Evolutionary conservation across 2,888 invertebrate genomes (phyloP).

Genomic region (Caenorhabditis sinica): DNA sequence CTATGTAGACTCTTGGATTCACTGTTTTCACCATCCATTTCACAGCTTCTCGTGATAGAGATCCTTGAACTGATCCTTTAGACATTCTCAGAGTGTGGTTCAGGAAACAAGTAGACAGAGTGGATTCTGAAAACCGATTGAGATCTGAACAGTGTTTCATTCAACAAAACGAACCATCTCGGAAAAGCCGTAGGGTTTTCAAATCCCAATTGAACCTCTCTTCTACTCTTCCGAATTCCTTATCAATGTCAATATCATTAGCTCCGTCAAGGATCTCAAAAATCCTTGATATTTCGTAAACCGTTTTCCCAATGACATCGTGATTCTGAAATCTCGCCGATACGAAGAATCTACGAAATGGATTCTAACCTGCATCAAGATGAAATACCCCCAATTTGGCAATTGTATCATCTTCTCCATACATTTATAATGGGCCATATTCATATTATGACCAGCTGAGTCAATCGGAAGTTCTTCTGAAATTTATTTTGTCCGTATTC

Average conservation of each 20-base stretch:
- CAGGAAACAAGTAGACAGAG: slow-evolving; percentile 1
- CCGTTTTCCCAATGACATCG: slow-evolving; percentile 59
- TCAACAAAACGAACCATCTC: slow-evolving; percentile 47
- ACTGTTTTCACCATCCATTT: slow-evolving; percentile 60
- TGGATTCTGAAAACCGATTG: slow-evolving; percentile 61
- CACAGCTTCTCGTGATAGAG: slow-evolving; percentile 62
- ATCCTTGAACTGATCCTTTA: slow-evolving; percentile 68
- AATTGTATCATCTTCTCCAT: slow-evolving; percentile 52
- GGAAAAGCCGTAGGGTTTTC: slow-evolving; percentile 45
- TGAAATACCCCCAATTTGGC: slow-evolving; percentile 60
- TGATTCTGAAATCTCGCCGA: slow-evolving; percentile 44
- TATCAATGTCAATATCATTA: slow-evolving; percentile 63
- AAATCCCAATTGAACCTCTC: slow-evolving; percentile 47
- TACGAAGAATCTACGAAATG: neutral
- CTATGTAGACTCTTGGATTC: slow-evolving; percentile 43
- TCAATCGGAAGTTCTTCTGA: slow-evolving; percentile 62
- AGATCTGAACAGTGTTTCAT: no score
- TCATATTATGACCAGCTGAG: slow-evolving; percentile 64
- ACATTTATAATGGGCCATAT: slow-evolving; percentile 65
- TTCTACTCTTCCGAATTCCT: slow-evolving; percentile 52
- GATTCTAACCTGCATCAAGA: slow-evolving; percentile 54
- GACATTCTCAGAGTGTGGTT: slow-evolving; percentile 32
- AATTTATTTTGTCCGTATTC: neutral
- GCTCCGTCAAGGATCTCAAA: slow-evolving; percentile 63
- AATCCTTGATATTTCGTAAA: slow-evolving; percentile 57